A percentile compares a stretch with the other conserved stretches of the same genome.
Conservation (phyloP, 2,113 vertebrate genomes). For the Hemichromis elongatus region DNA sequence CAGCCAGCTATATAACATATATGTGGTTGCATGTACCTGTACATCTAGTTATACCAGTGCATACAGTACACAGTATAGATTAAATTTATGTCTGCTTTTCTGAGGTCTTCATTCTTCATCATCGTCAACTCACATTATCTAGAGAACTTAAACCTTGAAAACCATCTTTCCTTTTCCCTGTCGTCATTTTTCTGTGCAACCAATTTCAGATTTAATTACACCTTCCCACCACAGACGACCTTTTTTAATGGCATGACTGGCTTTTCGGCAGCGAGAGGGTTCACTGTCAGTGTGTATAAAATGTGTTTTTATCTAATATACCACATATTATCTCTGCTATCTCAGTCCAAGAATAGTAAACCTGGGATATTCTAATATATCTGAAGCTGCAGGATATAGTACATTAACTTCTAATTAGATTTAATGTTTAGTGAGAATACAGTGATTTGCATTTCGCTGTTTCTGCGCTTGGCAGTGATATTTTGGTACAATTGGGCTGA, state of each 20-base stretch:
- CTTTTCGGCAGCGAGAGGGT: neutral
- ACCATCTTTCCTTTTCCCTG: neutral
- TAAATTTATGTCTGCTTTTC: neutral
- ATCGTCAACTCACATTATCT: neutral
- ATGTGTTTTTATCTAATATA: neutral
- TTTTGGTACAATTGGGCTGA: neutral
- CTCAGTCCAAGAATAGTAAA: neutral
- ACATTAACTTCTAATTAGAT: constrained; percentile 39
- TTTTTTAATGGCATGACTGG: neutral
- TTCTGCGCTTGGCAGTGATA: neutral
- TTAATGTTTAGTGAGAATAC: constrained; percentile 4
- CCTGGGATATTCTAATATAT: neutral
- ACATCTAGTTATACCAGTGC: neutral
- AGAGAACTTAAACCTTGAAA: neutral
- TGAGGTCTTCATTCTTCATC: neutral
- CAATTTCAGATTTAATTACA: neutral
- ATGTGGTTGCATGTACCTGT: neutral
- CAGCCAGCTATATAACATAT: neutral
- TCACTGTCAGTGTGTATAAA: neutral
- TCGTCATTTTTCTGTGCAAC: neutral
- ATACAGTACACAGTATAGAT: neutral
- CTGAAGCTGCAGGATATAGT: neutral
- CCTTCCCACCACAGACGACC: neutral
- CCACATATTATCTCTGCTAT: neutral
- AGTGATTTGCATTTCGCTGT: constrained; percentile 14